Evolutionary conservation across 2,888 invertebrate genomes (phyloP), one percentile per base, ranked within the genome.

Genomic region (Neoaliturus tenellus): DNA sequence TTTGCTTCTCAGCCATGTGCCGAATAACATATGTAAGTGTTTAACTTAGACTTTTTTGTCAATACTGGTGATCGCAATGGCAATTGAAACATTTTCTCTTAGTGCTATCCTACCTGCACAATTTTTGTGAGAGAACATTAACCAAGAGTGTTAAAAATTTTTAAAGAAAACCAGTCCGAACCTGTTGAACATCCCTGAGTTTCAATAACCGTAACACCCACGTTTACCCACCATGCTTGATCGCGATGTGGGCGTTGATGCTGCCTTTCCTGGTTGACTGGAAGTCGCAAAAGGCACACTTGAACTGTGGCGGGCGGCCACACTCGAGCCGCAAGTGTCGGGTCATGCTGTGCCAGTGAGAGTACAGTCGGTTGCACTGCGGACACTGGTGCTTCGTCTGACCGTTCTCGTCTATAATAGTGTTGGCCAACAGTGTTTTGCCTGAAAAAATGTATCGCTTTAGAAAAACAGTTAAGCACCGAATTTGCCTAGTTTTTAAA

Each of bases 241-340:
- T 23, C 81, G 81, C 69, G 82, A 86, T 51, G 83, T 86, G 33
- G 82, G 82, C 48, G 80, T 85, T 86, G 28, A 86, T 81, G 78
- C 80, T 83, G 2, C 82, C 81, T 58, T 81, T 85, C 33, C 81
- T 82, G 31, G 83, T 83, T 17, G 75, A 80, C 23, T 81, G 67
- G 41, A 82, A 83, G 44, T 82, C 73, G 25, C 86, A 86, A 28
- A 55, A 41, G 25, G 73, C 35, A 44, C 89, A 89, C 5, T 85
- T 82, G 83, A 89, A 89, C 82, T 87, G 87, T 12, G 88, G 88
- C 25, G 87, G 87, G 25, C 87, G 86, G n/a, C 88, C 88, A 83
- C 89, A 83, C 33, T 83, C 83, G 5, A 83, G 48, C 20, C 80
- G 58, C 25, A 88, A 28, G 48, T 83, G 83, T n/a, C 83, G 17